Base-by-base conservation (phyloP, 2,797 vertebrate genomes). In the Enteromius viviparus region DNA sequence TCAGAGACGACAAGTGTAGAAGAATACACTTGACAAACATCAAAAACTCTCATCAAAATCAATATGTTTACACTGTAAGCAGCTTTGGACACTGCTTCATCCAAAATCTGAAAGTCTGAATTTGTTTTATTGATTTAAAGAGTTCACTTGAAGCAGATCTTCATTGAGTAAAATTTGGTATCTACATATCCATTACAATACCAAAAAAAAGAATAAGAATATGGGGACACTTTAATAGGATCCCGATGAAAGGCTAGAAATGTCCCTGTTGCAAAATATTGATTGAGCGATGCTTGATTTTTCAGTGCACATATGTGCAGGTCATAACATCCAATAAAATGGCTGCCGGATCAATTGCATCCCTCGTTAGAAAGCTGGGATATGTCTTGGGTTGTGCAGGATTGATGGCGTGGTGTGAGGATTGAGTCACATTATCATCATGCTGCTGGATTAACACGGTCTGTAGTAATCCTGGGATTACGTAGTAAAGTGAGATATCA, bases 391-490 rank as follows among this genome's bases (percentile, higher is more conserved):
- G 66, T 23, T 55, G 55, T 40, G 85, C 37, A 70, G 77, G 37
- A 60, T 37, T 68, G 66, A 83, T 83, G 42, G 34, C 49, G 32
- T 68, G 64, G 76, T 66, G 77, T 76, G 62, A 69, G 81, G 81
- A 70, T 77, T 75, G 69, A 77, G 71, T 8, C 51, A 14, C 51
- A 79, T 78, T 74, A 87, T 82, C 66, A 62, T 76, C 64, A 60
- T 76, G 23, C 60, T 23, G 60, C 69, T 76, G 76, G 84, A 80
- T 85, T 79, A 81, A 82, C 60, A 65, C 32, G 2, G 6, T n/a
- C 53, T 58, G 40, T 78, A 21, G 85, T 87, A 82, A 83, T 79
- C 78, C 23, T 32, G 78, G 78, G 78, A 82, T 88, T 83, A 86
- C 23, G 19, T 72, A 26, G 70, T 76, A 65, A 80, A 82, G 82